Evolutionary conservation across 2,113 vertebrate genomes (phyloP).

Genomic region (Dolichallabes microphthalmus): DNA sequence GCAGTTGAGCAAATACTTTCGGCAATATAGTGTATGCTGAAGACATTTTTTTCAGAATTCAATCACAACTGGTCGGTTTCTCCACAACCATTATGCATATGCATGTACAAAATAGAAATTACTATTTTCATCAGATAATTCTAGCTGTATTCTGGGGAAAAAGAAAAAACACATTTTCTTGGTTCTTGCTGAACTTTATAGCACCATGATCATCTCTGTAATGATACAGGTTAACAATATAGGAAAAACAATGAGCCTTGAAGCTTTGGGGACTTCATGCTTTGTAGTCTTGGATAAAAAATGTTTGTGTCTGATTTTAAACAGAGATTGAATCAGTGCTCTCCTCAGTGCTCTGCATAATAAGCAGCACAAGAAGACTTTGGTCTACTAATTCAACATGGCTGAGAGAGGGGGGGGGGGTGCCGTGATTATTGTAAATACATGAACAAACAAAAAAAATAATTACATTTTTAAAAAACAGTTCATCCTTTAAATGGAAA

Average conservation of each 20-base stretch:
- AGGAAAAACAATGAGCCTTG: constrained; percentile 40
- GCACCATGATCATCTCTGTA: constrained; percentile 14
- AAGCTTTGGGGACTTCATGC: constrained; percentile 39
- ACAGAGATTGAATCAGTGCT: constrained; percentile 39
- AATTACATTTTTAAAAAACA: neutral
- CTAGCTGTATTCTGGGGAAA: neutral
- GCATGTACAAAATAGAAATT: neutral
- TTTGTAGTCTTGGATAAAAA: constrained; percentile 46
- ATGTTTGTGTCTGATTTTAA: constrained; percentile 50
- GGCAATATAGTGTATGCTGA: neutral
- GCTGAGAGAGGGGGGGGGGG: neutral
- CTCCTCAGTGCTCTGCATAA: constrained; percentile 45
- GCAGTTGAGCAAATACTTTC: no score
- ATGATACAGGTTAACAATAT: constrained; percentile 23
- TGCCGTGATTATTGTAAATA: constrained; percentile 8
- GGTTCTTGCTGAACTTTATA: constrained; percentile 18
- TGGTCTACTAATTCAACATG: constrained; percentile 18
- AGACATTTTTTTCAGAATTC: neutral
- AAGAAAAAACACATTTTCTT: neutral
- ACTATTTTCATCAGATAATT: neutral
- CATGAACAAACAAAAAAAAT: neutral
- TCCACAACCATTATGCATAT: neutral
- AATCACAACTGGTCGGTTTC: neutral
- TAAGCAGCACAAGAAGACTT: constrained; percentile 33
- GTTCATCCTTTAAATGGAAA: neutral